phyloP scores from a whole-genome alignment of 2,888 invertebrate genomes.

The Drosophila quinaria region DNA sequence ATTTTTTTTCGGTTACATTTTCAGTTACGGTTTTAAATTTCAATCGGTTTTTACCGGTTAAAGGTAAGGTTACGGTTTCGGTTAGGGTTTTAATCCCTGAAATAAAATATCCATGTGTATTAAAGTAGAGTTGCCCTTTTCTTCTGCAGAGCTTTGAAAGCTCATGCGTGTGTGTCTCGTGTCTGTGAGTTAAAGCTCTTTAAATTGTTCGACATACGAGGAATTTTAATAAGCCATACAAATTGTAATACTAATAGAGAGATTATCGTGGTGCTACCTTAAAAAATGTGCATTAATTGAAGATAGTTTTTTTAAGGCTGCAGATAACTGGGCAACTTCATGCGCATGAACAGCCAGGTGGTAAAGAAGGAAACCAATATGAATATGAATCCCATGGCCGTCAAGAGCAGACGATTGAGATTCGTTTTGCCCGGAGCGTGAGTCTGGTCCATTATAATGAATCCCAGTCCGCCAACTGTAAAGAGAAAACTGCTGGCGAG shows the following conservation, averaged over 20 bases:
- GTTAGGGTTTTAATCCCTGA: no score
- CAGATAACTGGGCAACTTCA: conserved; percentile 96
- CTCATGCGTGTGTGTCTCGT: neutral
- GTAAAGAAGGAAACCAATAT: conserved; percentile 97
- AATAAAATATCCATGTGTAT: no score
- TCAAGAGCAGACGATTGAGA: conserved; percentile 94
- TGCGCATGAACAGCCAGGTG: conserved; percentile 99
- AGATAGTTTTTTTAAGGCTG: conserved; percentile 85
- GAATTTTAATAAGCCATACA: conserved; percentile 8
- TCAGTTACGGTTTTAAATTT: no score
- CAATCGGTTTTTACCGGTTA: no score
- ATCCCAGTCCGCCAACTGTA: conserved; percentile 97
- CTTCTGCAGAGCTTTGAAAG: neutral
- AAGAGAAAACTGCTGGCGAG: conserved; percentile 98
- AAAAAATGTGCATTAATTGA: neutral
- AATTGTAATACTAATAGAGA: conserved; percentile 48
- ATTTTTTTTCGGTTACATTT: no score
- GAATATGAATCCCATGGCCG: conserved; percentile 93
- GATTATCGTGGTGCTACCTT: conserved; percentile 12
- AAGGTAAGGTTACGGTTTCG: no score
- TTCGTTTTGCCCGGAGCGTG: conserved; percentile 94
- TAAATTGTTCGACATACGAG: neutral
- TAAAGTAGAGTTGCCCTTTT: neutral
- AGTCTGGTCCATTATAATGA: conserved; percentile 97
- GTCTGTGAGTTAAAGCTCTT: neutral